Evolutionary conservation across 2,113 vertebrate species (phyloP).

Genomic region (Chaetorhynchus papuensis): DNA sequence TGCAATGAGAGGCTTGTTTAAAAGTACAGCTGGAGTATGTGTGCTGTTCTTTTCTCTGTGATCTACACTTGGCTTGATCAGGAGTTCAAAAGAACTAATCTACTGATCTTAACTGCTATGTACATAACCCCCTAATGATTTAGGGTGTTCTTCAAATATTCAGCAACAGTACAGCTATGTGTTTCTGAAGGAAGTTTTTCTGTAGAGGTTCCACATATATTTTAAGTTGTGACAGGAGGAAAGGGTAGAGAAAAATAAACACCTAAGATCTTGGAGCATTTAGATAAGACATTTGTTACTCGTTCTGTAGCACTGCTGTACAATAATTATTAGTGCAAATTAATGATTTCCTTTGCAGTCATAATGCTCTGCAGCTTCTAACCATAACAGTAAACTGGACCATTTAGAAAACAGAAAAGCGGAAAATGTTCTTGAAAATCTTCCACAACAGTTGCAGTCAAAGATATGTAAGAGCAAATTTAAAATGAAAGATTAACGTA

Average conservation of each 20-base stretch:
- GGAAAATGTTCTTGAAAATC: neutral
- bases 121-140: neutral
- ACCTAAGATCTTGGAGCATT: neutral
- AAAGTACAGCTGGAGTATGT: neutral
- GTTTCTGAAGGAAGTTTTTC: neutral
- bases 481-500: conserved; percentile 45
- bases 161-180: neutral
- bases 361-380: neutral
- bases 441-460: neutral
- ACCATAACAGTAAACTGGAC: neutral
- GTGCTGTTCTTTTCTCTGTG: neutral
- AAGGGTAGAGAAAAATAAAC: neutral
- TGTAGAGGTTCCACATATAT: neutral
- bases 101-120: neutral
- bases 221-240: neutral
- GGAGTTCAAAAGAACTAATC: neutral
- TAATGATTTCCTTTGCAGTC: neutral
- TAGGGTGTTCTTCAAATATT: neutral
- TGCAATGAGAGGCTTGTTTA: neutral
- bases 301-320: neutral
- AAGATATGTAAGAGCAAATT: neutral
- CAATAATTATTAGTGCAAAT: neutral
- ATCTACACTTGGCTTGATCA: neutral
- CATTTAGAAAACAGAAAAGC: neutral
- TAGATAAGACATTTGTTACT: neutral